A percentile compares a stretch with the other conserved stretches of the same genome.
phyloP scores from a whole-genome alignment of 1,140 invertebrate species.

The Leptinotarsa lineolata region DNA sequence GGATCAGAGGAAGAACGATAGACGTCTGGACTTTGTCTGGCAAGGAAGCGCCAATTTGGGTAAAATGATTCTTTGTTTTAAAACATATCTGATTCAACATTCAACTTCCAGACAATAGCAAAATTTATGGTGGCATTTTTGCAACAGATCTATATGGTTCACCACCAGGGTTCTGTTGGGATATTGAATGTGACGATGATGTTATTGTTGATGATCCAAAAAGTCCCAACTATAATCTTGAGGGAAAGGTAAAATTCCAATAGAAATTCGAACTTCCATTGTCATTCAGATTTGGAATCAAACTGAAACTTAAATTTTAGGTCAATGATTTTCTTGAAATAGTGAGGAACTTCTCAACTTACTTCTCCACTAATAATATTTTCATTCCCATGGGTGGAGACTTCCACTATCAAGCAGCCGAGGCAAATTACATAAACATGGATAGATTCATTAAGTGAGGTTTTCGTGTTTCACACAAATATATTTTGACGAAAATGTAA shows the following conservation, averaged over 20 bases:
- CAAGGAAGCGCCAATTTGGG: constrained; percentile 65
- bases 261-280: too few relatives aligned
- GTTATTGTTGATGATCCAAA: constrained; percentile 74
- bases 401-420: constrained; percentile 61
- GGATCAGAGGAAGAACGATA: constrained; percentile 62
- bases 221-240: constrained; percentile 73
- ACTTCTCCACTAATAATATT: constrained; percentile 40
- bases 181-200: constrained; percentile 78
- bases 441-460: constrained; percentile 80
- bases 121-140: constrained; percentile 73
- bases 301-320: constrained; percentile 30
- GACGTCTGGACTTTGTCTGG: constrained; percentile 79
- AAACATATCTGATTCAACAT: background rate
- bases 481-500: background rate
- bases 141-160: constrained; percentile 70
- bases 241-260: constrained; percentile 61
- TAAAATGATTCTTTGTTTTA: constrained; percentile 39
- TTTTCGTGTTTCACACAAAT: background rate
- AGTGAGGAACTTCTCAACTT: constrained; percentile 19
- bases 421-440: constrained; percentile 68
- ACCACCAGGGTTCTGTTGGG: constrained; percentile 88
- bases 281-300: background rate
- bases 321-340: constrained; percentile 40
- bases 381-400: constrained; percentile 48
- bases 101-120: constrained; percentile 57